Base-by-base conservation (phyloP, 2,797 vertebrate species). In the Macroramphosus scolopax region DNA sequence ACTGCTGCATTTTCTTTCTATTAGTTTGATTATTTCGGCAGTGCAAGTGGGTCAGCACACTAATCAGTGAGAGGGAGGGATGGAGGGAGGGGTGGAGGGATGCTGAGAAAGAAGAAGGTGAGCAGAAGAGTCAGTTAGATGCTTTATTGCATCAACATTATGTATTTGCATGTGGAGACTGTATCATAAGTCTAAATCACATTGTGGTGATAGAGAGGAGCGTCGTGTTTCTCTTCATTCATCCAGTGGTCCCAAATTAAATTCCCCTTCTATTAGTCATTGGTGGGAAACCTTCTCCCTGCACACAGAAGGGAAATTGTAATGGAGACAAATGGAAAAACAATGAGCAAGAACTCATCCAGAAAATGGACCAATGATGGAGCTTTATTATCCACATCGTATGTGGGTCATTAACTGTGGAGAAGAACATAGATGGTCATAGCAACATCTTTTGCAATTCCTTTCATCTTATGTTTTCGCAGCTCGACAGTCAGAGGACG, bases 1-100 rank as follows among this genome's bases (percentile, higher is more conserved):
- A n/a, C 36, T 13, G 8, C 32, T 53, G 26, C 13, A 20, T 35
- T 50, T 58, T n/a, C 31, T 28, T 52, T 41, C 66, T 64, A 80
- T 83, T 78, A 77, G 60, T 46, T 45, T 56, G 50, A 81, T 77
- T 68, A 78, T 79, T 29, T 57, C 31, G 17, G 28, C 3, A 17
- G 49, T 63, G 59, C 62, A 72, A 71, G 51, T 28, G 25, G 78
- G 59, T 79, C 68, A 77, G 50, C 40, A 43, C 58, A 67, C 49
- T 78, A 38, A 67, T 63, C 30, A 70, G 53, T 50, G 35, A 42
- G 25, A 18, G 39, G 11, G 11, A 41, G 18, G 17, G 35, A 17
- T 26, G 5, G 17, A 13, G 11, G 1, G 12, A 17, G 15, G 1
- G 10, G 14, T 22, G n/a, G 26, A 35, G 30, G 2, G 41, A n/a